A percentile compares a stretch with the other conserved stretches of the same genome.
These are phyloP conservation scores for Anoplolepis gracilipes DNA, from an alignment of 1,140 invertebrate species.

Conservation along the genomic window DNA sequence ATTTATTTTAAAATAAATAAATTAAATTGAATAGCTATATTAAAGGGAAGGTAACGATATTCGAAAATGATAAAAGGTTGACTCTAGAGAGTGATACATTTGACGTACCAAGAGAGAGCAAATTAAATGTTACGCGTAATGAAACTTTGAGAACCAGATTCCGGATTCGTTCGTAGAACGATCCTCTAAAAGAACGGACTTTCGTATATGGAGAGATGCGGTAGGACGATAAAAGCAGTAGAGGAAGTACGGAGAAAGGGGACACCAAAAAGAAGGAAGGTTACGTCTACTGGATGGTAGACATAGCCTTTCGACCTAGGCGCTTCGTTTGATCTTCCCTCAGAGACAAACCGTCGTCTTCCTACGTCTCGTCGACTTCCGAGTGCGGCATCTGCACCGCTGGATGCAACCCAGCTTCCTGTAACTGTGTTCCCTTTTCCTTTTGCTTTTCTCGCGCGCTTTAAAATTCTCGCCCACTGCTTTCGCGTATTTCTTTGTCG, in stretches of 20 bases:
- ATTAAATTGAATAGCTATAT: background rate
- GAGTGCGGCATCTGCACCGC: slow-evolving; percentile 35
- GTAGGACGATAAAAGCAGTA: background rate
- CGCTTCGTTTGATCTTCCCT: slow-evolving; percentile 71
- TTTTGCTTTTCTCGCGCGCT: no score
- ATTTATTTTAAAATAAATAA: slow-evolving; percentile 4
- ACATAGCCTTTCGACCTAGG: slow-evolving; percentile 58
- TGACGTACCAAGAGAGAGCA: background rate
- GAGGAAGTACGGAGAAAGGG: slow-evolving; percentile 23
- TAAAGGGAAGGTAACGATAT: background rate
- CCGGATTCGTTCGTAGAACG: slow-evolving; percentile 2
- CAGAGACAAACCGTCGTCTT: slow-evolving; percentile 62
- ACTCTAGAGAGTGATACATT: background rate
- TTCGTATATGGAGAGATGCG: background rate
- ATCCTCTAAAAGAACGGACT: slow-evolving; percentile 3
- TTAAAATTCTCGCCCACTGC: slow-evolving; percentile 14
- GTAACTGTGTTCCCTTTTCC: background rate
- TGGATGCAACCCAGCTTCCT: slow-evolving; percentile 54
- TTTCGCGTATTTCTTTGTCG: background rate
- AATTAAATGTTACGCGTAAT: slow-evolving; percentile 58
- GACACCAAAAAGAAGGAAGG: slow-evolving; percentile 16
- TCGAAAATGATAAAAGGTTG: slow-evolving; percentile 20
- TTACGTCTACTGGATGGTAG: slow-evolving; percentile 37
- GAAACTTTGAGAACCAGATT: slow-evolving; percentile 43
- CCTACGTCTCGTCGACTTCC: slow-evolving; percentile 38